These are phyloP conservation scores for Harlomillsia oculata DNA, from an alignment of 1,140 invertebrate genomes.

Conservation along the genomic window DNA sequence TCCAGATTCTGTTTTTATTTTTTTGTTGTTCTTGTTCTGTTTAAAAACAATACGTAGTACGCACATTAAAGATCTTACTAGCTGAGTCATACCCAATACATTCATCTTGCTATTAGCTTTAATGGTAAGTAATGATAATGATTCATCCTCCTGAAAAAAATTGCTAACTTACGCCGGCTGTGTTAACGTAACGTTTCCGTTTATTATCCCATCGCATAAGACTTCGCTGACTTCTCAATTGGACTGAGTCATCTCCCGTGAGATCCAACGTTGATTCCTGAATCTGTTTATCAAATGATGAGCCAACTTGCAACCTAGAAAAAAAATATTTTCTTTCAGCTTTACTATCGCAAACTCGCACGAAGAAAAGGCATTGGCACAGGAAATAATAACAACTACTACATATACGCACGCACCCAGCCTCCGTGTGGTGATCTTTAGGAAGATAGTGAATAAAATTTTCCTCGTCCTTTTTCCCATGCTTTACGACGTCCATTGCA, in stretches of 20 bases:
- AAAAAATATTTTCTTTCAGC: constrained; percentile 26
- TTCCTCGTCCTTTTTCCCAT: constrained; percentile 43
- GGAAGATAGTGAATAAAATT: constrained; percentile 81
- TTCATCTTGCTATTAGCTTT: no score
- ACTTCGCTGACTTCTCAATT: constrained; percentile 48
- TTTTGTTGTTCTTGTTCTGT: constrained; percentile 53
- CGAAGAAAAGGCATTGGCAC: no score
- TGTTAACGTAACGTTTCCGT: constrained; percentile 79
- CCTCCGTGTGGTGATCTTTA: constrained; percentile 74
- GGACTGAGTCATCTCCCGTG: constrained; percentile 62
- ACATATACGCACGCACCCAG: constrained; percentile 47
- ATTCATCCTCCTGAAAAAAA: no score
- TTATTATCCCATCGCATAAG: constrained; percentile 77
- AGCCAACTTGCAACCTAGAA: constrained; percentile 57
- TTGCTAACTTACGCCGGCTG: constrained; percentile 54
- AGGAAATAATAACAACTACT: not conserved
- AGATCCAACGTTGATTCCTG: constrained; percentile 65
- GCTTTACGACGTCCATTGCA: constrained; percentile 39
- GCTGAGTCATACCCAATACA: not conserved
- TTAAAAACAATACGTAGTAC: no score
- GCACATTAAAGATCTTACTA: constrained; percentile 34
- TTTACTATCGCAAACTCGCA: no score
- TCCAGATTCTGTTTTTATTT: constrained; percentile 90
- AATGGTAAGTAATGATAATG: no score
- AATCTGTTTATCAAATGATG: constrained; percentile 62